Base-by-base conservation (phyloP, 1,140 invertebrate genomes). In the Lucilia sericata region DNA sequence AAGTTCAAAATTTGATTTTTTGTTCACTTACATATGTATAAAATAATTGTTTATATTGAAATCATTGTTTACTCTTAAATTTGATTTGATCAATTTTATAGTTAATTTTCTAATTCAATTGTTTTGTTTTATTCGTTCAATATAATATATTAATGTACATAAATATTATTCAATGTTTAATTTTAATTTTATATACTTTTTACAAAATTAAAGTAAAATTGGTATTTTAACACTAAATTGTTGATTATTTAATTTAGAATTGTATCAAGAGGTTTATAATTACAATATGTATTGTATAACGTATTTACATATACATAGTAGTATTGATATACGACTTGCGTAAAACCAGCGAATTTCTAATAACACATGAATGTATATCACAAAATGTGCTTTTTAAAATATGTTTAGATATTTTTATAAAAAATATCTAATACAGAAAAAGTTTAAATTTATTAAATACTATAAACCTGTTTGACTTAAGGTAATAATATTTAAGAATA, bases 81-180 rank as follows among this genome's bases (percentile, higher is more conserved):
- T 83, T 78, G 55, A 75, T 36, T 36, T 84, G 81, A 70, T 21
- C n/a, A 70, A 70, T 70, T 70, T 85, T 86, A 84, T 88, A 88
- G 86, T 88, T 89, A 88, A 88, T 86, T 87, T 84, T 86, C 86
- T 88, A 88, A 14, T 88, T 88, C 87, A 88, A 87, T 88, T 88
- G 88, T 88, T 88, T 65, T 30, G 87, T 88, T 88, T 51, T 30
- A 83, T 65, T 49, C 82, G 65, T 70, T 70, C 21, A 21, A 3
- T 70, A 25, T 25, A 21, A 70, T 70, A 10, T 70, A 21, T 70
- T 21, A 19, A 42, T 42, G 42, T 42, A 42, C 42, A 42, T 42
- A 42, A 42, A 42, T 42, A 42, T 42, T 8, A 42, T 42, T 42
- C 10, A 42, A 42, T 42, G 0, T 42, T 42, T 3, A 7, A 4